Evolutionary conservation across 2,888 invertebrate genomes (phyloP).

Genomic region (Mimas tiliae): DNA sequence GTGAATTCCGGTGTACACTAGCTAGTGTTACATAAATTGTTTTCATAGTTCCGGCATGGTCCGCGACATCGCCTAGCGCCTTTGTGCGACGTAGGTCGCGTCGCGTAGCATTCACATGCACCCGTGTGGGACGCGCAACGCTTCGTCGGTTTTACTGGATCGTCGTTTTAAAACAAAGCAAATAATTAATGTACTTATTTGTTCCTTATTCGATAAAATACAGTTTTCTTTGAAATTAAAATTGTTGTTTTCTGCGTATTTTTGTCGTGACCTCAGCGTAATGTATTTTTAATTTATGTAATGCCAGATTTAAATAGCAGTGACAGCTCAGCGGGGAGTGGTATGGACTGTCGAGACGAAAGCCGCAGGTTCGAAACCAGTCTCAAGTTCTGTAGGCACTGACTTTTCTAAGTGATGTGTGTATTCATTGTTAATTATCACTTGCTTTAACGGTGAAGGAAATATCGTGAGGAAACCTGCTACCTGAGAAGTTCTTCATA

Average conservation of each 20-base stretch:
- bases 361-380: too few relatives aligned
- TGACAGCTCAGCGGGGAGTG: too few relatives aligned
- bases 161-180: neutral
- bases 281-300: neutral
- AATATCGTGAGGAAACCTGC: neutral
- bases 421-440: too few relatives aligned
- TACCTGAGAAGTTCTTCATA: too few relatives aligned
- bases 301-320: neutral
- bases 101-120: slow-evolving; percentile 1
- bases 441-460: neutral
- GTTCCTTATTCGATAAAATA: neutral
- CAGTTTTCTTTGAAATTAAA: neutral
- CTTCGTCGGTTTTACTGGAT: neutral
- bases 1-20: neutral
- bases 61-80: slow-evolving; percentile 8
- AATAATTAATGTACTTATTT: neutral
- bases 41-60: slow-evolving; percentile 16
- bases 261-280: too few relatives aligned
- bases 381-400: too few relatives aligned
- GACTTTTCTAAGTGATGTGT: too few relatives aligned
- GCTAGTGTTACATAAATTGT: slow-evolving; percentile 23
- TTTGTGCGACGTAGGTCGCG: slow-evolving; percentile 5
- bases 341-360: too few relatives aligned
- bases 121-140: slow-evolving; percentile 1
- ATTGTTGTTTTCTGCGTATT: too few relatives aligned